These are phyloP conservation scores for Limnephilus auricula DNA, from an alignment of 2,888 invertebrate genomes.

Conservation along the genomic window DNA sequence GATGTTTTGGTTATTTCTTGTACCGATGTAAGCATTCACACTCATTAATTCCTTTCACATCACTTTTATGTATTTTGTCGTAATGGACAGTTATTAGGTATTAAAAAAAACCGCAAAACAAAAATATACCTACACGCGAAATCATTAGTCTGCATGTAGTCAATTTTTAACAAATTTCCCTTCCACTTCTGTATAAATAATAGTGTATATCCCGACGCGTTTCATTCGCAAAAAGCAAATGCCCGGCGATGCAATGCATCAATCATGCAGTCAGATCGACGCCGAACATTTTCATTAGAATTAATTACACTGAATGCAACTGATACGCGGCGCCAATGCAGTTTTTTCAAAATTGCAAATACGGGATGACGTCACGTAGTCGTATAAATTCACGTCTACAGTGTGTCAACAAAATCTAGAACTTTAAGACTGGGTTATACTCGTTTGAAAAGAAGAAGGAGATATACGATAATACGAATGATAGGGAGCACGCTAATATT, in stretches of 20 bases:
- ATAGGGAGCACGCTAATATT: no score
- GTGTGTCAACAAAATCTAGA: no score
- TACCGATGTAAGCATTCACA: no score
- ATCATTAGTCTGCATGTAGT: neutral
- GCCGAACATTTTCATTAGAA: conserved; percentile 66
- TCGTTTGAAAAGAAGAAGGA: no score
- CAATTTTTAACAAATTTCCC: neutral
- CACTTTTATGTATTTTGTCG: neutral
- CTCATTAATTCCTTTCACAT: no score
- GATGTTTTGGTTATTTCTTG: no score
- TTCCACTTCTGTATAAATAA: neutral
- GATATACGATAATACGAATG: no score
- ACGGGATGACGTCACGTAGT: neutral
- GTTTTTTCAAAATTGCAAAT: conserved; percentile 14
- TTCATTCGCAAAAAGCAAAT: conserved; percentile 58
- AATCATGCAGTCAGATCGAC: conserved; percentile 60
- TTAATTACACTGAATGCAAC: conserved; percentile 59
- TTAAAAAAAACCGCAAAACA: no score
- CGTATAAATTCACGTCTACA: neutral
- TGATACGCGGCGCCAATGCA: conserved; percentile 20
- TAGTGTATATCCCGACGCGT: neutral
- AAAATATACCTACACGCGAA: neutral
- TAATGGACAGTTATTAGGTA: neutral
- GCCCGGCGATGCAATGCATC: conserved; percentile 58
- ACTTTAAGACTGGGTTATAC: no score